Evolutionary conservation across 2,113 vertebrate genomes (phyloP).

Genomic region (Merops nubicus): DNA sequence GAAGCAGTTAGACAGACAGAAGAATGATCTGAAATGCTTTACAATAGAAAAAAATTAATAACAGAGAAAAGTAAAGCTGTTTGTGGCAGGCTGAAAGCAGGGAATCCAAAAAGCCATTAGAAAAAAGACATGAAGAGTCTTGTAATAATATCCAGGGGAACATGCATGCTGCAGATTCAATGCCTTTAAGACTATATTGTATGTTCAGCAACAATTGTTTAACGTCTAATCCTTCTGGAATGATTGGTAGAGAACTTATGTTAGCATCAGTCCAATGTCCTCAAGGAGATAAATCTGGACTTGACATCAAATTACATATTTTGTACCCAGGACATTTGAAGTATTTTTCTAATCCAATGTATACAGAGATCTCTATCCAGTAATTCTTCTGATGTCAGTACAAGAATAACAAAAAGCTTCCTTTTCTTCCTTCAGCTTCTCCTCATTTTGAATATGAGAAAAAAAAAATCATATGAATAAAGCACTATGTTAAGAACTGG

Average conservation of each 20-base stretch:
- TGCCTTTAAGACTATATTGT: neutral
- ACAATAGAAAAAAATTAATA: neutral
- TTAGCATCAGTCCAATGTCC: neutral
- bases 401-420: neutral
- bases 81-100: neutral
- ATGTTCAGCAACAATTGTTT: neutral
- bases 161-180: neutral
- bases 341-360: constrained; percentile 4
- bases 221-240: neutral
- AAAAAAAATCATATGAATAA: fast-evolving
- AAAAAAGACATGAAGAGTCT: constrained; percentile 15
- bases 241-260: neutral
- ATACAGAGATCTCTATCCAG: neutral
- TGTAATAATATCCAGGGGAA: constrained; percentile 30
- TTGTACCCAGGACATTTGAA: neutral
- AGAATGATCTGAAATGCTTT: constrained; percentile 18
- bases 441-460: neutral
- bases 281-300: constrained; percentile 37
- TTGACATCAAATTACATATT: constrained; percentile 9
- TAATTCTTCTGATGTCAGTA: neutral
- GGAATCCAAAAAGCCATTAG: constrained; percentile 9
- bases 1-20: neutral
- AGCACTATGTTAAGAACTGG: neutral
- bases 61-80: neutral
- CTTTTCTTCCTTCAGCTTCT: neutral